Evolutionary conservation across 2,113 vertebrate species (phyloP).

Genomic region (Chaetorhynchus papuensis): DNA sequence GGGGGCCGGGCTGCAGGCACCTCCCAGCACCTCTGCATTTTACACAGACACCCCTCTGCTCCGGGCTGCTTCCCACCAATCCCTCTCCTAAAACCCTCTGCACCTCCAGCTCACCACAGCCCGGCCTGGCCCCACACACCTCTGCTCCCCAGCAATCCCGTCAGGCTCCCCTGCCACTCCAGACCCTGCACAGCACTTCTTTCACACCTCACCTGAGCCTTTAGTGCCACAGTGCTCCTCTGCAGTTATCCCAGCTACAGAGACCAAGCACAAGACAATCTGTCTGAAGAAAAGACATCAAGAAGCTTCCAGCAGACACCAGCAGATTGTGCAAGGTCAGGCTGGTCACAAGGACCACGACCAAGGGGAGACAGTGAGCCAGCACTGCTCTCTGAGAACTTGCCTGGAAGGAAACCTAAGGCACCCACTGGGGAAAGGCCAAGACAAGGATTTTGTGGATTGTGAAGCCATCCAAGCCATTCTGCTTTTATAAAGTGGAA

Average conservation of each 20-base stretch:
- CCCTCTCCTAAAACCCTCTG: not conserved
- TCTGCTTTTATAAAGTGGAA: not conserved
- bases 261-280: not conserved
- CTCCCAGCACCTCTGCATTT: not conserved
- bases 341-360: not conserved
- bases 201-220: not conserved
- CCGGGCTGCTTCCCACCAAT: not conserved
- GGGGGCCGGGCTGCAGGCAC: not conserved
- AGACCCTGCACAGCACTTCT: not conserved
- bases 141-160: not conserved
- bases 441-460: not conserved
- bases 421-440: not conserved
- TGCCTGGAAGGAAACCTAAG: not conserved
- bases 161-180: not conserved
- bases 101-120: not conserved
- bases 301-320: not conserved
- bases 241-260: not conserved
- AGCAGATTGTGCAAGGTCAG: not conserved
- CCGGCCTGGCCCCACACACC: not conserved
- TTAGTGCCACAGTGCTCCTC: not conserved
- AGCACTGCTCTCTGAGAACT: not conserved
- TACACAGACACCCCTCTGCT: accelerated
- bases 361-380: not conserved
- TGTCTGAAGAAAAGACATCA: not conserved
- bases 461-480: not conserved